Conservation (phyloP, 2,888 invertebrate genomes). For the Acleris emargana region DNA sequence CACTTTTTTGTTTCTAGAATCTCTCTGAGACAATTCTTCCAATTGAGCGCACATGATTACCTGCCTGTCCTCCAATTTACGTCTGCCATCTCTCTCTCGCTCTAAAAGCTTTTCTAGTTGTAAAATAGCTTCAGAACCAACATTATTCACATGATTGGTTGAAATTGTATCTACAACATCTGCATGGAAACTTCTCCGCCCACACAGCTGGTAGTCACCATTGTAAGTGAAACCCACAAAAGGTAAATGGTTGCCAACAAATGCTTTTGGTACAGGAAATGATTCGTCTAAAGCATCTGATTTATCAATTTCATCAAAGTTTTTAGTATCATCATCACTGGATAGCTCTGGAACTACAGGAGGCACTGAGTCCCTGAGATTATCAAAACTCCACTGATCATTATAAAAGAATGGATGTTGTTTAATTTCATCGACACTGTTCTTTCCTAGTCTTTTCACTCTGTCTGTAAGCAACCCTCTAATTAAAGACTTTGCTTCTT, state of each 20-base stretch:
- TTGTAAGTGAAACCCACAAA: slow-evolving; percentile 99
- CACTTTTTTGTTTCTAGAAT: slow-evolving; percentile 90
- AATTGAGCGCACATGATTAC: slow-evolving; percentile 89
- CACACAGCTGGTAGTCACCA: slow-evolving; percentile 92
- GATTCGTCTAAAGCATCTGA: slow-evolving; percentile 96
- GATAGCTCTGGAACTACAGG: slow-evolving; percentile 98
- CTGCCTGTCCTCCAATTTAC: slow-evolving; percentile 90
- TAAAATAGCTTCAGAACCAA: slow-evolving; percentile 85
- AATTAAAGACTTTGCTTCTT: slow-evolving; percentile 94
- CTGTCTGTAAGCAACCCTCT: slow-evolving; percentile 97
- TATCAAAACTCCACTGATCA: slow-evolving; percentile 99
- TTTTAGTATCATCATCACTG: slow-evolving; percentile 98
- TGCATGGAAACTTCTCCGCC: slow-evolving; percentile 70
- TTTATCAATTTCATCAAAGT: slow-evolving; percentile 99
- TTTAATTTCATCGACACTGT: slow-evolving; percentile 97
- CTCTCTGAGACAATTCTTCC: slow-evolving; percentile 90
- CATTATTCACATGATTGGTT: slow-evolving; percentile 85
- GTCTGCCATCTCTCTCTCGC: slow-evolving; percentile 88
- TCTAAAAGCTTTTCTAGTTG: slow-evolving; percentile 90
- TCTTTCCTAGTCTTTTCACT: slow-evolving; percentile 93
- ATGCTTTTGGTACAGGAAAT: slow-evolving; percentile 98
- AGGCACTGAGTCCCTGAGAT: slow-evolving; percentile 95
- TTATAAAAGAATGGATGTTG: slow-evolving; percentile 97
- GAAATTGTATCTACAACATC: slow-evolving; percentile 86
- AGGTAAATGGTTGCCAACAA: slow-evolving; percentile 98